Evolutionary conservation across 2,113 vertebrate species (phyloP), one percentile per base, ranked within the genome.

Genomic region (Dipodomys stephensi): DNA sequence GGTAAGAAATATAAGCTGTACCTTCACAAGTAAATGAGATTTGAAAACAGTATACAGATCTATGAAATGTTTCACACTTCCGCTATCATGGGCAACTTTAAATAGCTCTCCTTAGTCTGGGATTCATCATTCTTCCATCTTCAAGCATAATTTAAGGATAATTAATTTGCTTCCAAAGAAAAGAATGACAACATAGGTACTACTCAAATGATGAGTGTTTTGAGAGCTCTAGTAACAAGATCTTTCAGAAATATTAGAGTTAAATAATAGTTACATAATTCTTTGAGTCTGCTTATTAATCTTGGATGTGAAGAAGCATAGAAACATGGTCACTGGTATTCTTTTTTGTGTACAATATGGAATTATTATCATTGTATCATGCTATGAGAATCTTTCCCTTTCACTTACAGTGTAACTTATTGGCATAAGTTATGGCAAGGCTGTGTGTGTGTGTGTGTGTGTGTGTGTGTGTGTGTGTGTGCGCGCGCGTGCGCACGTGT

Each of bases 1-100:
- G 18, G 5, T 80, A 77, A 85, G 94, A 96, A 94, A 88, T 97
- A 80, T 86, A 87, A 95, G 92, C 81, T 95, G 11, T 4, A 95
- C 57, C 53, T 97, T 93, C 92, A 85, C 81, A 96, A 77, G 78
- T 23, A 94, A 90, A 35, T 71, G 15, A 73, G 10, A 44, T 53
- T 32, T 78, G 27, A 67, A 49, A n/a, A 4, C 5, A 16, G 39
- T 57, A 80, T 39, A 73, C 30, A 95, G 74, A 77, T 69, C n/a
- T 79, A 94, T 93, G 87, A 80, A 89, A 93, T 44, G 53, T 87
- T 92, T 28, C 74, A 62, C 85, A 95, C 78, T 80, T 92, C 95
- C 71, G 91, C 74, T 71, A 77, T 18, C 72, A 35, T 65, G 90
- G 87, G 93, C 92, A 92, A 87, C 93, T 94, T 94, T 83, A 81